Conservation (phyloP, 2,888 invertebrate genomes). For the Zelleria hepariella region DNA sequence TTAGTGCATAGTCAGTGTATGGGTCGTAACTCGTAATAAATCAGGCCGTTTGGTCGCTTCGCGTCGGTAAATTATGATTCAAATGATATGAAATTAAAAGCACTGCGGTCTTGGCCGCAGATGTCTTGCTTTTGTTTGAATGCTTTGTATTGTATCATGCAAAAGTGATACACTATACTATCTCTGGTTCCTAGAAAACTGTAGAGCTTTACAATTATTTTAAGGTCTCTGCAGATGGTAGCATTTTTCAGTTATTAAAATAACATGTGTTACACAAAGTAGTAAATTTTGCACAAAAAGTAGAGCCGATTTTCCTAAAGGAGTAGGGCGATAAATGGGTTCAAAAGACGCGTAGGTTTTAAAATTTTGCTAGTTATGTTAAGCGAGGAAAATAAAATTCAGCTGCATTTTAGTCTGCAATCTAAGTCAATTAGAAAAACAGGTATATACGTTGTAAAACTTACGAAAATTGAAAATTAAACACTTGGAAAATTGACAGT, state of each 20-base stretch:
- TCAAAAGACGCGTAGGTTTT: background rate
- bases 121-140: background rate
- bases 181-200: background rate
- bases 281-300: too few relatives aligned
- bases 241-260: too few relatives aligned
- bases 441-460: too few relatives aligned
- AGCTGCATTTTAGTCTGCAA: background rate
- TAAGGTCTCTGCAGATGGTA: too few relatives aligned
- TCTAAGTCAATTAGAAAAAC: background rate
- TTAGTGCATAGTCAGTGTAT: slow-evolving; percentile 53
- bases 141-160: background rate
- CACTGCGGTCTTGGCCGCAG: slow-evolving; percentile 2
- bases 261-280: too few relatives aligned
- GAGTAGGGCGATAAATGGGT: too few relatives aligned
- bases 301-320: too few relatives aligned
- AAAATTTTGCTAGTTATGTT: too few relatives aligned
- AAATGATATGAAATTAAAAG: slow-evolving; percentile 63
- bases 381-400: too few relatives aligned
- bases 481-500: background rate
- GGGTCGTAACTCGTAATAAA: slow-evolving; percentile 65
- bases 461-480: background rate
- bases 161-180: background rate
- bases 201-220: background rate
- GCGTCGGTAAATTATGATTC: slow-evolving; percentile 58
- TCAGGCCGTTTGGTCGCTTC: slow-evolving; percentile 43